These are phyloP conservation scores for Sipha maydis DNA, from an alignment of 2,888 invertebrate species.

Conservation along the genomic window DNA sequence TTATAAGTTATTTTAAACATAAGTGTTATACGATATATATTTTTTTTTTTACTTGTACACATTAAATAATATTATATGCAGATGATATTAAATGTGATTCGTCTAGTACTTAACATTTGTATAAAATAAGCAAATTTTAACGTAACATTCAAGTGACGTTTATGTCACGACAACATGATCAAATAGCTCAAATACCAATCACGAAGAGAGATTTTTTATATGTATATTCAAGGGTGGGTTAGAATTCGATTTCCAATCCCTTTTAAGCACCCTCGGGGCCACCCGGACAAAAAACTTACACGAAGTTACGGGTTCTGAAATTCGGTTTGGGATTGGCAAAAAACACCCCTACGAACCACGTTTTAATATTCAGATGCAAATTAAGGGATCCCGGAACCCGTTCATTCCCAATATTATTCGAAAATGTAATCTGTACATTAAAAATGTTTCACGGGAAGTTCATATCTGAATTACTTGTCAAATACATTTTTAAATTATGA, in stretches of 20 bases:
- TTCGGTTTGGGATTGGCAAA: slow-evolving; percentile 59
- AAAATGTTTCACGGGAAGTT: not conserved
- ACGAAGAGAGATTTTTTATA: not conserved
- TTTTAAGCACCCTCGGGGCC: slow-evolving; percentile 40
- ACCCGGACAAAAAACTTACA: slow-evolving; percentile 25
- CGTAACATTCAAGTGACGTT: not conserved
- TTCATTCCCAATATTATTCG: slow-evolving; percentile 38
- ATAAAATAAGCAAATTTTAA: no score
- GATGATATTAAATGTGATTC: no score
- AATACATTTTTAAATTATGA: slow-evolving; percentile 30
- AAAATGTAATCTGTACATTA: slow-evolving; percentile 51
- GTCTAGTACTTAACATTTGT: no score
- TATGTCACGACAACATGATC: not conserved
- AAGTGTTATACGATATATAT: no score
- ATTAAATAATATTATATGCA: no score
- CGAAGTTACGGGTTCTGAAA: slow-evolving; percentile 18
- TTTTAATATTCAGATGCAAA: slow-evolving; percentile 62
- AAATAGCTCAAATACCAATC: slow-evolving; percentile 60
- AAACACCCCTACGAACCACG: slow-evolving; percentile 47
- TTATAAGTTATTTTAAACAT: no score
- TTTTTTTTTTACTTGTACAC: no score
- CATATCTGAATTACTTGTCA: slow-evolving; percentile 1
- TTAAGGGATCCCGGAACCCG: slow-evolving; percentile 46
- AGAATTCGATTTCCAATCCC: slow-evolving; percentile 56
- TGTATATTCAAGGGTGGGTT: not conserved